A percentile compares a stretch with the other conserved stretches of the same genome.
Evolutionary conservation across 1,140 invertebrate species (phyloP).

Genomic region (Hyles euphorbiae): DNA sequence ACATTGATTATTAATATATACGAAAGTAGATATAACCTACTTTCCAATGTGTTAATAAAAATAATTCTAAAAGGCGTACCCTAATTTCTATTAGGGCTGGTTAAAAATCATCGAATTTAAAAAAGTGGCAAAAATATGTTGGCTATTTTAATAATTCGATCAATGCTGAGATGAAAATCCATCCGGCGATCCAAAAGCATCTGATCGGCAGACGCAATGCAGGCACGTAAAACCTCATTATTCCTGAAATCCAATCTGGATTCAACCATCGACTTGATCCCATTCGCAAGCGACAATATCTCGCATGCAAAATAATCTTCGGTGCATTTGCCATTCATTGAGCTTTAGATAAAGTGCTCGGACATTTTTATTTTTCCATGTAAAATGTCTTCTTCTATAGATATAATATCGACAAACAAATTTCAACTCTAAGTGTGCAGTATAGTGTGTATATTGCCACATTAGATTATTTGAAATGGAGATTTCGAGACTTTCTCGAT

Average conservation of each 20-base stretch:
- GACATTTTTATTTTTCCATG: constrained; percentile 24
- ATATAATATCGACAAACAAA: not conserved
- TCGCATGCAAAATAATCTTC: constrained; percentile 24
- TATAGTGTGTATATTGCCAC: constrained; percentile 6
- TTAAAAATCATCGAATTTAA: no score
- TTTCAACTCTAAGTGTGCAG: constrained; percentile 1
- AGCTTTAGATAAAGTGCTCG: constrained; percentile 23
- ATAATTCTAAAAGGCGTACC: no score
- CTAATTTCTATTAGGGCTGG: no score
- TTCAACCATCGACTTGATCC: not conserved
- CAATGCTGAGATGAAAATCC: no score
- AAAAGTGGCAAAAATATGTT: no score
- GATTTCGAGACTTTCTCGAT: constrained; percentile 16
- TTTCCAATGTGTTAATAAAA: no score
- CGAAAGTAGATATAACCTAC: no score
- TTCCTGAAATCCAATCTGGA: not conserved
- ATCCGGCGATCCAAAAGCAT: no score
- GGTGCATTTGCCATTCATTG: constrained; percentile 30
- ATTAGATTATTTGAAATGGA: constrained; percentile 1
- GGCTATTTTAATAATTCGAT: no score
- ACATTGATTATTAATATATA: no score
- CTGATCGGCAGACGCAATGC: no score
- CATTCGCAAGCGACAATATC: constrained; percentile 12
- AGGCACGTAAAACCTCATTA: not conserved
- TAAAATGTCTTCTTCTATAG: constrained; percentile 17